phyloP scores from a whole-genome alignment of 1,140 invertebrate genomes.

The Drosophila virilis region DNA sequence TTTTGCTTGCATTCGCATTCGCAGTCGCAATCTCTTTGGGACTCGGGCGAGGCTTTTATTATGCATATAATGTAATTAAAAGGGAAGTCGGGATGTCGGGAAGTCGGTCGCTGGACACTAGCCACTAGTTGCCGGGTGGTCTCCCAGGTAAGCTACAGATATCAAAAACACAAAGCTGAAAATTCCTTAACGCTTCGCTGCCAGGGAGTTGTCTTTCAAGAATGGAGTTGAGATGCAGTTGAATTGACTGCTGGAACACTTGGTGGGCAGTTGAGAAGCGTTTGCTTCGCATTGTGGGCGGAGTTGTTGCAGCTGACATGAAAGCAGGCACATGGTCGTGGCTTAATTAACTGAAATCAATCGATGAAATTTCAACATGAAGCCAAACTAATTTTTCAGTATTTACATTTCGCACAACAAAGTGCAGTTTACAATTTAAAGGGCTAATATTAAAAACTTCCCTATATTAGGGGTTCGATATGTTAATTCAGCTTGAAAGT shows the following conservation, averaged over 20 bases:
- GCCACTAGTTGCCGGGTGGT: constrained; percentile 32
- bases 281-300: background rate
- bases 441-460: too few species aligned
- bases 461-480: too few species aligned
- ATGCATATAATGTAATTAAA: constrained; percentile 80
- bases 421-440: background rate
- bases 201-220: constrained; percentile 3
- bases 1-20: constrained; percentile 53
- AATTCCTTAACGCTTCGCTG: constrained; percentile 12
- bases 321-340: background rate
- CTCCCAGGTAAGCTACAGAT: constrained; percentile 7
- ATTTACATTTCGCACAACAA: background rate
- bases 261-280: background rate
- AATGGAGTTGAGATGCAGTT: constrained; percentile 1
- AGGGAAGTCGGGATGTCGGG: constrained; percentile 54
- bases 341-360: background rate
- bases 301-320: background rate
- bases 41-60: constrained; percentile 55
- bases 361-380: background rate
- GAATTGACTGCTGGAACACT: background rate
- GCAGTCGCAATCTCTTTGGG: constrained; percentile 50
- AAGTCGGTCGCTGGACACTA: constrained; percentile 28
- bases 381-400: background rate
- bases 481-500: too few species aligned
- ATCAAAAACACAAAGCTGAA: background rate